Base-by-base conservation (phyloP, 1,140 invertebrate species). In the Drosophila asahinai region DNA sequence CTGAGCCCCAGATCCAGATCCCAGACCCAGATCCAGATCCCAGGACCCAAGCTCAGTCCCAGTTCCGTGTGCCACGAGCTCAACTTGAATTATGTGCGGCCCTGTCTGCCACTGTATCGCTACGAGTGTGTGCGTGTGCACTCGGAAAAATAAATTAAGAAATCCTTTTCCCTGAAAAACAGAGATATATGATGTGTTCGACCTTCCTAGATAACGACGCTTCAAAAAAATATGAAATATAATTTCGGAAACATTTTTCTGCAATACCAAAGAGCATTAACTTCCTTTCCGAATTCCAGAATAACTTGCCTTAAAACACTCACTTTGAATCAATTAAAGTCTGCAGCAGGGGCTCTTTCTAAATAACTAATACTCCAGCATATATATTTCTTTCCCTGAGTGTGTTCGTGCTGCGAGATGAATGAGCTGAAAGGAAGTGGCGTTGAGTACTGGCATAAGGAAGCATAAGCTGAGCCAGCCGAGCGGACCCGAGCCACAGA, bases 401-500 rank as follows among this genome's bases (percentile, higher is more conserved):
- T 86, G 63, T 76, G 62, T 58, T 64, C 58, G 70, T 76, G 76
- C 65, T 78, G 68, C 59, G 77, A 83, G 84, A 87, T 89, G 84
- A 89, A 87, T 89, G 84, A 80, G 83, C 77, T 48, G 62, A 84
- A 83, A 83, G 84, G 84, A 87, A 87, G 86, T 89, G 86, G 81
- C 86, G 84, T 87, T 87, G 83, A 87, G 81, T 83, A 87, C 81
- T 89, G 70, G 84, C 84, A 87, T 90, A 87, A 87, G 84, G 84
- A 89, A 90, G 78, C 81, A 81, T 68, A 80, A 87, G 77, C 83
- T 71, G 77, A 65, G 71, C 61, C 67, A 73, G 61, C 77, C 59
- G 61, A 83, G 63, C 70, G 67, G 54, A 64, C 48, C 73, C 38
- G 36, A 70, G 66, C 62, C 22, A 47, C 58, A 40, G 30, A 63